Evolutionary conservation across 1,140 invertebrate species (phyloP), one percentile per base, ranked within the genome.

Genomic region (Macrostomum lignano): DNA sequence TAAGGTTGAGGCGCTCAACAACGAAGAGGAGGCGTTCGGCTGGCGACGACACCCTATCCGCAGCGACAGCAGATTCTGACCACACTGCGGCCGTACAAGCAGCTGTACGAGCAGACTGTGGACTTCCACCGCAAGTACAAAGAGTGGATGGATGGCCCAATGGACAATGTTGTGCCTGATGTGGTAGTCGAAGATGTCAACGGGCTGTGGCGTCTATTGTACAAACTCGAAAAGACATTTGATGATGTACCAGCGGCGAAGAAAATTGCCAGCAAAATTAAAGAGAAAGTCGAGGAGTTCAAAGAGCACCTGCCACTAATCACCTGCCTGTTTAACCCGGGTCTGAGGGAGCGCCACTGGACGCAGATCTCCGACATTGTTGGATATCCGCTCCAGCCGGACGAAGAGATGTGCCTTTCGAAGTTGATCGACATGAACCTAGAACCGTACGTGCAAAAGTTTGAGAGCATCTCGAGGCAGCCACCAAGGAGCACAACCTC

Each of bases 311-410:
- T 88, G 65, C 77, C 81, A 0, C 69, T 91, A 4, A 72, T 93
- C 31, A 66, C 72, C 46, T 84, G 77, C 0, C 57, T 94, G 1
- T 82, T 82, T 24, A 93, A 91, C 64, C 79, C 81, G 3, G 78
- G 53, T 30, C 69, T 93, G 63, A 73, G 86, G 46, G 67, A 68
- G 7, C 65, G 82, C 7, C 84, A 93, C 53, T 93, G 84, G 84
- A 78, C 86, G 46, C 72, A 77, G 55, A 71, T 94, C 7, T 84
- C 78, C 0, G 79, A 91, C 44, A 75, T 86, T 36, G 74, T 91
- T 42, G 78, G 78, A 0, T 86, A 81, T 51, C 74, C 77, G 1
- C 72, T 94, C 15, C 68, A 70, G 43, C 70, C 81, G 3, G 74
- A 81, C 39, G 67, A 74, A 3, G 69, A 72, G 11, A 65, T 77